Percentiles rank a stretch among this genome's conserved stretches.
These are phyloP conservation scores for Glareola pratincola DNA, from an alignment of 2,113 vertebrate genomes.

Conservation along the genomic window DNA sequence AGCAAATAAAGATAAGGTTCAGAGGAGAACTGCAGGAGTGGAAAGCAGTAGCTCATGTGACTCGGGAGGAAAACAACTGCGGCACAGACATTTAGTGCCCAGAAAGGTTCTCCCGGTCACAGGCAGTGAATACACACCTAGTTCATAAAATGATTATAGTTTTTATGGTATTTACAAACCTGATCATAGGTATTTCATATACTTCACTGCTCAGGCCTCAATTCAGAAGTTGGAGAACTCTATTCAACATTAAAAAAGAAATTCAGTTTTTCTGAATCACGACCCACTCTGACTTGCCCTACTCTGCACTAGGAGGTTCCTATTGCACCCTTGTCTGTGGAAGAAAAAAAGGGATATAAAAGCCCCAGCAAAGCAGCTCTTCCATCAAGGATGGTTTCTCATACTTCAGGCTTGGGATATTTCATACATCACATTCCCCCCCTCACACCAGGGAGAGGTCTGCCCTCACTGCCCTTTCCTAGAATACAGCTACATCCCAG, in stretches of 20 bases:
- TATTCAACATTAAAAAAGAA: background rate
- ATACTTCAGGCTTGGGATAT: background rate
- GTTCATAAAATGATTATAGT: background rate
- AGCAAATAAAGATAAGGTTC: background rate
- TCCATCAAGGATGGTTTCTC: background rate
- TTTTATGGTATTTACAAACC: background rate
- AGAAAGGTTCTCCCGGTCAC: background rate
- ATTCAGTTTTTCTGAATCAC: background rate
- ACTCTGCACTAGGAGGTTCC: background rate
- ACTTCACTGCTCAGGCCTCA: background rate
- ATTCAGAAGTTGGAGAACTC: background rate
- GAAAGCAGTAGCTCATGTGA: background rate
- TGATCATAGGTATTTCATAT: background rate
- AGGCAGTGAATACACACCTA: background rate
- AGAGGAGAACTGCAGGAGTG: constrained; percentile 9
- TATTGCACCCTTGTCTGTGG: background rate
- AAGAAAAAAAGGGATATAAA: background rate
- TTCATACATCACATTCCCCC: background rate
- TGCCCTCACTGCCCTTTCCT: constrained; percentile 23
- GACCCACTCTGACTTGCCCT: background rate
- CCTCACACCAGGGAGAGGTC: background rate
- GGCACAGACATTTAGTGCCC: accelerated
- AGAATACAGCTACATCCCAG: background rate
- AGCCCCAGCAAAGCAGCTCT: background rate
- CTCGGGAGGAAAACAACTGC: background rate